These are phyloP conservation scores for Mycetomoellerius zeteki DNA, from an alignment of 1,140 invertebrate genomes.

Conservation along the genomic window DNA sequence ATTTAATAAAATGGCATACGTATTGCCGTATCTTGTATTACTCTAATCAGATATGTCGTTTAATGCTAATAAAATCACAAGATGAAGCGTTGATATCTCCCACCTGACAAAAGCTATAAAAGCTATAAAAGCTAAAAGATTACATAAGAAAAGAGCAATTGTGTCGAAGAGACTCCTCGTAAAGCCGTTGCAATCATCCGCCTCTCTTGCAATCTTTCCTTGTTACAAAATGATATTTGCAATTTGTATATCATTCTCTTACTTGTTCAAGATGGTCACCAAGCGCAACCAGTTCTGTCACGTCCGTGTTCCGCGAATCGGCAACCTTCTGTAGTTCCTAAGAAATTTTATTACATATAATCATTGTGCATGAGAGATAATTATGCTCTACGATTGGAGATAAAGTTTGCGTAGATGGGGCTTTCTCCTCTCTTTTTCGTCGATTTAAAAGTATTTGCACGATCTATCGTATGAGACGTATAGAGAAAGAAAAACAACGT, in stretches of 20 bases:
- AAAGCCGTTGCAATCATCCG: constrained; percentile 48
- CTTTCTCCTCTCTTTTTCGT: constrained; percentile 22
- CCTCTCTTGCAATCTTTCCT: constrained; percentile 34
- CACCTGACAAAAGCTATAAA: constrained; percentile 65
- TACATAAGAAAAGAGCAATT: constrained; percentile 65
- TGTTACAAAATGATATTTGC: constrained; percentile 45
- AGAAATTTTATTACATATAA: constrained; percentile 84
- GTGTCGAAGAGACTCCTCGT: constrained; percentile 36
- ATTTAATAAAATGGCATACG: background rate
- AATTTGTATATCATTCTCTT: constrained; percentile 86
- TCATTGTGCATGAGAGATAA: constrained; percentile 20
- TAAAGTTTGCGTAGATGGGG: constrained; percentile 20
- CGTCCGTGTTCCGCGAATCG: constrained; percentile 90
- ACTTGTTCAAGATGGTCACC: constrained; percentile 95
- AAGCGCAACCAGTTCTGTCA: constrained; percentile 91
- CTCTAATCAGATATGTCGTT: constrained; percentile 5
- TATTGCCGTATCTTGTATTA: background rate
- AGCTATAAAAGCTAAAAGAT: constrained; percentile 59
- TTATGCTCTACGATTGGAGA: constrained; percentile 22
- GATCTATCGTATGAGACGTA: background rate
- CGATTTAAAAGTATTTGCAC: constrained; percentile 22
- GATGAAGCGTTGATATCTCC: constrained; percentile 32
- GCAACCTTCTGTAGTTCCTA: constrained; percentile 93
- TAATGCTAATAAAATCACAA: constrained; percentile 22
- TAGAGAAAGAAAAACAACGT: background rate